Conservation (phyloP, 30 jellyfish, hydroid and myxozoan genomes). For the Pseudorhiza aurosa region DNA sequence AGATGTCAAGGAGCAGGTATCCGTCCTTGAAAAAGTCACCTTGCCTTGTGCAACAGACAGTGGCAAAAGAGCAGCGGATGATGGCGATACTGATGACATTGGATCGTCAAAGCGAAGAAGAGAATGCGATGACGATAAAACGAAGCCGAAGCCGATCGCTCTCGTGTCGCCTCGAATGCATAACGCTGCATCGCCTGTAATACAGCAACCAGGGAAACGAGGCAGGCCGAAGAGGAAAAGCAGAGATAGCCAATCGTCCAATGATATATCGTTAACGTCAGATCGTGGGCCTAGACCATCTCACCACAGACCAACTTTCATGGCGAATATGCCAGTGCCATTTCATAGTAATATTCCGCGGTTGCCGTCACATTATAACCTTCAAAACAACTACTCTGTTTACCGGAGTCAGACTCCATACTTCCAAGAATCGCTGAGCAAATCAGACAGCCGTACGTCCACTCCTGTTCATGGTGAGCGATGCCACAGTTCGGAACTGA, state of each 20-base stretch:
- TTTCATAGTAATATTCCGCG: background rate
- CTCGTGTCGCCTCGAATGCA: slow-evolving; percentile 94
- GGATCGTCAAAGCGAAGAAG: slow-evolving; percentile 3
- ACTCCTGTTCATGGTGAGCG: slow-evolving; percentile 1
- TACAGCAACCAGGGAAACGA: slow-evolving; percentile 6
- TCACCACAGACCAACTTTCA: slow-evolving; percentile 33
- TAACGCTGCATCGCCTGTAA: slow-evolving; percentile 3
- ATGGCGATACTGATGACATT: slow-evolving; percentile 9
- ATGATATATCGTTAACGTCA: background rate
- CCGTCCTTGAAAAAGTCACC: slow-evolving; percentile 65
- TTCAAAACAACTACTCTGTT: slow-evolving; percentile 33
- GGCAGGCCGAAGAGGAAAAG: slow-evolving; percentile 41
- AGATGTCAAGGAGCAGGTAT: slow-evolving; percentile 70
- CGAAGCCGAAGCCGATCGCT: slow-evolving; percentile 90
- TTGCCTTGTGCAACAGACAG: slow-evolving; percentile 13
- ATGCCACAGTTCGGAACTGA: background rate
- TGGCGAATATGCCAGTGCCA: slow-evolving; percentile 23
- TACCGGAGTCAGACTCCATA: background rate
- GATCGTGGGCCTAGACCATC: slow-evolving; percentile 5
- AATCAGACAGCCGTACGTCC: background rate
- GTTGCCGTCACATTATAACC: background rate
- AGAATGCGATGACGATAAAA: slow-evolving; percentile 35
- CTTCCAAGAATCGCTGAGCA: background rate
- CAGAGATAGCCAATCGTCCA: background rate
- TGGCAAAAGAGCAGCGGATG: slow-evolving; percentile 39